phyloP scores from a whole-genome alignment of 92 coral and sea anemone species.

The Phenganax marumi region DNA sequence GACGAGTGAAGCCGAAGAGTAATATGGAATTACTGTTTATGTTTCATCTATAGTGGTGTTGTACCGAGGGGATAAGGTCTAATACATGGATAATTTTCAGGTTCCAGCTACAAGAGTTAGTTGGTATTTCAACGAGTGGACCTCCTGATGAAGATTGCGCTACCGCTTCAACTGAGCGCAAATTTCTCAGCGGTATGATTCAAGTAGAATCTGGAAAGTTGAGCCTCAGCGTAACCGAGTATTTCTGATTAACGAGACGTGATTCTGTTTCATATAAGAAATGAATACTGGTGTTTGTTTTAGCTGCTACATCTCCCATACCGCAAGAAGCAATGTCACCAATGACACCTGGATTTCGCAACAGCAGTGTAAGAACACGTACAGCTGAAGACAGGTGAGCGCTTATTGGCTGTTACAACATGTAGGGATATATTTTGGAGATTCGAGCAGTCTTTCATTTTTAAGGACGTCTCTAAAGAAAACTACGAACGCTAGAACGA shows the following conservation, averaged over 20 bases:
- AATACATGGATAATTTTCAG: neutral
- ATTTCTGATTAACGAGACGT: neutral
- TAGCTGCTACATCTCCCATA: conserved; percentile 81
- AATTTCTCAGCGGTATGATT: conserved; percentile 33
- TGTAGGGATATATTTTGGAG: neutral
- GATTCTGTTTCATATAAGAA: neutral
- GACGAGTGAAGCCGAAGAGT: no score
- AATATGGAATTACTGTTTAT: no score
- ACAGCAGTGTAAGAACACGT: conserved; percentile 65
- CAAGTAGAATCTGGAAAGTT: neutral
- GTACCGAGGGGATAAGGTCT: neutral
- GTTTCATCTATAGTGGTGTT: no score
- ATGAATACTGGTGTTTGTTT: neutral
- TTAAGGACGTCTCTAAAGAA: conserved; percentile 60
- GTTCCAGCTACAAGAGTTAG: conserved; percentile 26
- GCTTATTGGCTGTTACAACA: neutral
- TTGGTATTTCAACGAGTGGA: conserved; percentile 5
- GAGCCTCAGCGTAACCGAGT: no score
- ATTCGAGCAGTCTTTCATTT: neutral
- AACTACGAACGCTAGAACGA: conserved; percentile 29
- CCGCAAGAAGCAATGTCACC: conserved; percentile 65
- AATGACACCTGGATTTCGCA: conserved; percentile 47
- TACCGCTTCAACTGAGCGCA: conserved; percentile 3
- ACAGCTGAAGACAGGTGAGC: conserved; percentile 77
- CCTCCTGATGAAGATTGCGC: conserved; percentile 5